Conservation (phyloP, 2,113 vertebrate species). For the Miniopterus natalensis region DNA sequence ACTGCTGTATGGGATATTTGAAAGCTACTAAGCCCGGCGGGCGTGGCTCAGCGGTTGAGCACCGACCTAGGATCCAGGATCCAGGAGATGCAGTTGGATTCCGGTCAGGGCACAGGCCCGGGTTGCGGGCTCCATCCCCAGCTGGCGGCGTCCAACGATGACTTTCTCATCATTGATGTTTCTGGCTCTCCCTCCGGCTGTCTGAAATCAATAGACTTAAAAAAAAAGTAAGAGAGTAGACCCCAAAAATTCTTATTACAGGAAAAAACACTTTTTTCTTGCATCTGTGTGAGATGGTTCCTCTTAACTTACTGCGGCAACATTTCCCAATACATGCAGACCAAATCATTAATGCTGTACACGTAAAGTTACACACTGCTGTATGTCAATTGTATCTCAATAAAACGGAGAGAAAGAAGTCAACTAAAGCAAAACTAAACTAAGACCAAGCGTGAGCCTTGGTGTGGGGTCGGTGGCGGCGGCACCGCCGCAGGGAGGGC, state of each 20-base stretch:
- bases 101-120: too few relatives aligned
- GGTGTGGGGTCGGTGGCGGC: too few relatives aligned
- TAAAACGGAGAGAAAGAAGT: slow-evolving; percentile 10
- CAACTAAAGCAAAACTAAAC: not conserved
- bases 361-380: not conserved
- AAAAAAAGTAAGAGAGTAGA: not conserved
- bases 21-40: not conserved
- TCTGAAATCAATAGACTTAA: too few relatives aligned
- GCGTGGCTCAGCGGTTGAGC: too few relatives aligned
- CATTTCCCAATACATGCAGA: not conserved
- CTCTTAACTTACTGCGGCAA: not conserved
- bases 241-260: not conserved
- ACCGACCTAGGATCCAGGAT: too few relatives aligned
- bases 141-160: too few relatives aligned
- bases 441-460: too few relatives aligned
- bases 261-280: not conserved
- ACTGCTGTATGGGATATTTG: not conserved
- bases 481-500: too few relatives aligned
- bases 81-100: too few relatives aligned
- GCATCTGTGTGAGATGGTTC: not conserved
- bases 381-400: not conserved
- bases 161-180: too few relatives aligned
- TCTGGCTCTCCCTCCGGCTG: too few relatives aligned
- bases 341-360: not conserved
- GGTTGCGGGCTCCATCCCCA: too few relatives aligned